Base-by-base conservation (phyloP, 2,113 vertebrate species). In the Tupaia chinensis region DNA sequence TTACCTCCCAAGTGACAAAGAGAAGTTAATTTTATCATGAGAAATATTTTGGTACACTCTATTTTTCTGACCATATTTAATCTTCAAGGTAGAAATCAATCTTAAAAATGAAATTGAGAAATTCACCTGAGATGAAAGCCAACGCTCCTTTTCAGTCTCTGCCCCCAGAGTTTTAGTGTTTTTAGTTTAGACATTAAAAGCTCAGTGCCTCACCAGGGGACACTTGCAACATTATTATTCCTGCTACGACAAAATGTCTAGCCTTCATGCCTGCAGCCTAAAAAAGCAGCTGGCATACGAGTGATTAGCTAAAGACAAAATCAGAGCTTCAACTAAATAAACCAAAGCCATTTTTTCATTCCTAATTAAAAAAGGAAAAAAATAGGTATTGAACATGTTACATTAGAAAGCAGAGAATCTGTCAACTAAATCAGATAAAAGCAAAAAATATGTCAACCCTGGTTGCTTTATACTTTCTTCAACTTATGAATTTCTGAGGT, bases 91-190 rank as follows among this genome's bases (percentile, higher is more conserved):
- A 77, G 12, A 85, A 81, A 85, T 85, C 53, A 90, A 7, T 87
- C 19, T 66, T 56, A 87, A n/a, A 89, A 22, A 96, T 76, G 22
- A 87, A 95, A 91, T 11, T 73, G 20, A 87, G n/a, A 68, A 85
- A 61, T 29, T 93, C 58, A 88, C 2, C 58, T 79, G 63, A 85
- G 56, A 87, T 56, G 19, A 95, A 91, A 83, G 66, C 63, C 10
- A 83, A 58, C 73, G 29, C 9, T n/a, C 16, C 61, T 61, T 89
- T 92, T 86, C 29, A 70, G 44, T 25, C 54, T 88, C 20, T 85
- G 63, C 29, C 60, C 19, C 10, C 20, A 54, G 56, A 87, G 19
- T 63, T 61, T 89, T 44, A 84, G 11, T 27, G 11, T 63, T 91
- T 94, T 81, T 53, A n/a, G 29, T 87, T 76, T 63, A 93, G 32